phyloP scores from a whole-genome alignment of 2,888 invertebrate genomes.

The Phytoseiulus persimilis region DNA sequence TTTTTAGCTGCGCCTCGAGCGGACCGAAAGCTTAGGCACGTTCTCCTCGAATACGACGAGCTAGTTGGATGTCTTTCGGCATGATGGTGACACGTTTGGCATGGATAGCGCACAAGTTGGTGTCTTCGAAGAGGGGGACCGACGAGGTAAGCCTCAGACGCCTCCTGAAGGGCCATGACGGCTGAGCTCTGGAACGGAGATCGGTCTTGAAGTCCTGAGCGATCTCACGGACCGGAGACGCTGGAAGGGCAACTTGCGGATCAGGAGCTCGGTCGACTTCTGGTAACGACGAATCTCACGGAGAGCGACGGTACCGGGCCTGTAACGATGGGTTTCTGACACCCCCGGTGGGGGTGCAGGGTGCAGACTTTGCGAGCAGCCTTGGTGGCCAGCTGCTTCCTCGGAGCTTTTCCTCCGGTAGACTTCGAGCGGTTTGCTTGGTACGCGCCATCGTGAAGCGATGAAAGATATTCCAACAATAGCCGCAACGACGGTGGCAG shows the following conservation, averaged over 20 bases:
- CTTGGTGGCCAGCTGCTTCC: too few species aligned
- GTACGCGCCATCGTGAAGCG: too few species aligned
- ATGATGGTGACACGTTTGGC: constrained; percentile 57
- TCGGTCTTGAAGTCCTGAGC: constrained; percentile 96
- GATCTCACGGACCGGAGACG: constrained; percentile 90
- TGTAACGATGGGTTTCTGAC: constrained; percentile 95
- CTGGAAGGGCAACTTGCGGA: constrained; percentile 91
- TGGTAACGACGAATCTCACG: constrained; percentile 95
- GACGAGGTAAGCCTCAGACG: constrained; percentile 57
- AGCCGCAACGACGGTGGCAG: too few species aligned
- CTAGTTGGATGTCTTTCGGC: constrained; percentile 59
- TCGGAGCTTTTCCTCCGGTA: too few species aligned
- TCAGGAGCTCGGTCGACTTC: constrained; percentile 87
- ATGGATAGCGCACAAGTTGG: constrained; percentile 56
- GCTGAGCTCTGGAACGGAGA: constrained; percentile 89
- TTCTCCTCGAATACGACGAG: constrained; percentile 57
- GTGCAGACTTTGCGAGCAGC: too few species aligned
- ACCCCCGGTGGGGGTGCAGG: constrained; percentile 86
- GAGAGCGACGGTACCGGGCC: constrained; percentile 88
- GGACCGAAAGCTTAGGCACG: constrained; percentile 87
- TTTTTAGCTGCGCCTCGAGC: too few species aligned
- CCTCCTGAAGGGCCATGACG: constrained; percentile 56
- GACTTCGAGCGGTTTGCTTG: too few species aligned
- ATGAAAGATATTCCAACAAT: too few species aligned
- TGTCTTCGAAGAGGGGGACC: constrained; percentile 65